A percentile compares a stretch with the other conserved stretches of the same genome.
These are phyloP conservation scores for Zonotrichia leucophrys DNA, from an alignment of 2,113 vertebrate genomes.

Conservation along the genomic window DNA sequence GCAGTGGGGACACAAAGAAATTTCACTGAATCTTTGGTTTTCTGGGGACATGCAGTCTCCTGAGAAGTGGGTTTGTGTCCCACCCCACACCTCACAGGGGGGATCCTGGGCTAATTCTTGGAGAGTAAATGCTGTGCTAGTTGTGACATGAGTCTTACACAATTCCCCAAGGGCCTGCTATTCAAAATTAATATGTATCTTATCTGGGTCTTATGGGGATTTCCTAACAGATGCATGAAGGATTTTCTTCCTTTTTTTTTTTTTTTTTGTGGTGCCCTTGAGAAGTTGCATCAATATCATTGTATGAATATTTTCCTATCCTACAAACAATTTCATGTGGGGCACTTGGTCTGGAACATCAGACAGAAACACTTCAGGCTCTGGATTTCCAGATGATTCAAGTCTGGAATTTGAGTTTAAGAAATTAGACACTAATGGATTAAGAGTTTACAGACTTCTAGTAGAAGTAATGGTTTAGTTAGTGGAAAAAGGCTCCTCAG, in stretches of 20 bases:
- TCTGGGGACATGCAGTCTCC: background rate
- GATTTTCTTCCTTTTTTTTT: background rate
- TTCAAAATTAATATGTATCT: constrained; percentile 16
- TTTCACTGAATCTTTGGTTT: background rate
- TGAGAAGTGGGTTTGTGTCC: background rate
- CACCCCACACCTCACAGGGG: background rate
- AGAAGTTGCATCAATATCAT: background rate
- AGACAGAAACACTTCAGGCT: constrained; percentile 10
- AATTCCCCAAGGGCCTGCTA: background rate
- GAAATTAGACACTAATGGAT: background rate
- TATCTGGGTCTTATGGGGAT: constrained; percentile 10
- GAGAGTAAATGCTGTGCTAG: background rate
- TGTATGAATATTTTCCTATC: constrained; percentile 27
- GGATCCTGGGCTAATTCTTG: background rate
- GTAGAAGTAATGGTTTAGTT: background rate
- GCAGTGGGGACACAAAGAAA: background rate
- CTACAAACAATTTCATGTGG: constrained; percentile 10
- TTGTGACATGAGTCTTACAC: constrained; percentile 26
- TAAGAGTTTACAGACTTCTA: constrained; percentile 10
- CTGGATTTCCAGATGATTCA: background rate
- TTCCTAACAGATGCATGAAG: constrained; percentile 32
- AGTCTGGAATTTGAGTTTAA: background rate
- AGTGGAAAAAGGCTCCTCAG: background rate
- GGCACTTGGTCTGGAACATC: constrained; percentile 15
- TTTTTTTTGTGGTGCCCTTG: background rate